Base-by-base conservation (phyloP, 2,797 vertebrate species). In the Phaenicophaeus curvirostris region DNA sequence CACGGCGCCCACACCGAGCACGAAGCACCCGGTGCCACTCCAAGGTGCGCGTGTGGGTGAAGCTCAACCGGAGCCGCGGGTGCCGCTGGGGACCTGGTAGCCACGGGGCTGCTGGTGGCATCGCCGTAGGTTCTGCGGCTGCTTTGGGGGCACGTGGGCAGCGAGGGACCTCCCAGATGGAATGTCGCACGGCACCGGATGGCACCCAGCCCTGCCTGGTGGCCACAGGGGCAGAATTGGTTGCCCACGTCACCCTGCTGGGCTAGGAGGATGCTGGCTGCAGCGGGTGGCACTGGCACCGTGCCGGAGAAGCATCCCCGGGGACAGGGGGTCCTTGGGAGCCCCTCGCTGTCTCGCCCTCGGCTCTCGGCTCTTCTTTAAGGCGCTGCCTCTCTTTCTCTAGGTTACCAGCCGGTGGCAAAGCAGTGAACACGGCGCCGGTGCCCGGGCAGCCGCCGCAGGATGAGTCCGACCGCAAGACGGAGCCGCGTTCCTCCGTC, bases 401-500 rank as follows among this genome's bases (percentile, higher is more conserved):
- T 84, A 99, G 98, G 97, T 97, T 98, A 93, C 98, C 98, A 1
- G 87, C 99, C 89, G 98, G 98, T n/a, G 98, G 98, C 96, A 99
- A 99, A 97, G 98, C 98, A 0, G 96, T 93, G 95, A 99, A 97
- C 28, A 98, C 99, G 69, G 98, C 99, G 12, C 98, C 98, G 11
- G 99, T 92, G 53, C 96, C 99, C 5, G 99, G 99, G 89, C 99
- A 99, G 95, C 98, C 98, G 2, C 99, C 99, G 3, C 98, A 99
- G 18, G 99, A 98, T 31, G 98, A 98, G 35, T 93, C 96, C 11
- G 98, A 98, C 93, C 98, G 97, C 76, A 98, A 98, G 96, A 98
- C 99, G 39, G 99, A 98, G 78, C 98, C 98, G 8, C 98, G 97
- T 91, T 99, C 99, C 73, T 99, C 99, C 0, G 98, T 99, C 90